These are phyloP conservation scores for Mycalesis mineus DNA, from an alignment of 2,888 invertebrate species.

Conservation along the genomic window DNA sequence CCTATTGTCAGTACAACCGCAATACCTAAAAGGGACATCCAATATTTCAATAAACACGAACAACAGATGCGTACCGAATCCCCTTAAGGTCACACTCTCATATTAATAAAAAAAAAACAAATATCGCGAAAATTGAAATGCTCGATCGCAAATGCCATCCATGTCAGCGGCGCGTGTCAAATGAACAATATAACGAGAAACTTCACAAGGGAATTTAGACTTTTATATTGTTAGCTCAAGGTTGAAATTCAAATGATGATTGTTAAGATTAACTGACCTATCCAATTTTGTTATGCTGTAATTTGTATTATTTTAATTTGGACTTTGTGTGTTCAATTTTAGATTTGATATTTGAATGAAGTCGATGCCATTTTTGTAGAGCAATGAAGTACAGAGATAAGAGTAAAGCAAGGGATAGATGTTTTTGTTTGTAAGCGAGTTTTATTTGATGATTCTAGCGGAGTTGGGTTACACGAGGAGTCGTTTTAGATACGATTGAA, in stretches of 20 bases:
- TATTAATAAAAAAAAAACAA: constrained; percentile 54
- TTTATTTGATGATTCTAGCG: not conserved
- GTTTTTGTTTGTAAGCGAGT: constrained; percentile 18
- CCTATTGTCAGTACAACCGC: constrained; percentile 25
- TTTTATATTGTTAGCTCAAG: constrained; percentile 26
- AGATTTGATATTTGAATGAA: constrained; percentile 6
- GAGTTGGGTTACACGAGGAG: not conserved
- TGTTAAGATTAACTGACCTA: constrained; percentile 18
- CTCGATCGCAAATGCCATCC: constrained; percentile 46
- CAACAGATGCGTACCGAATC: constrained; percentile 61
- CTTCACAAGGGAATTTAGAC: constrained; percentile 32
- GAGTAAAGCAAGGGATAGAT: constrained; percentile 17
- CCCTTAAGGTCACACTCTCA: constrained; percentile 51
- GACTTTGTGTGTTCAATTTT: not conserved
- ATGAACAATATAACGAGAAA: constrained; percentile 40
- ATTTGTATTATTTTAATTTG: not conserved
- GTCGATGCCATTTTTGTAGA: not conserved
- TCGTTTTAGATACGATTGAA: not conserved
- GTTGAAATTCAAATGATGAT: constrained; percentile 13
- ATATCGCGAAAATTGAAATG: constrained; percentile 56
- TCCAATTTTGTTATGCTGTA: constrained; percentile 18
- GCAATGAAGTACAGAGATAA: constrained; percentile 13
- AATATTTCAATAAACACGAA: constrained; percentile 45
- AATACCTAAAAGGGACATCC: constrained; percentile 34
- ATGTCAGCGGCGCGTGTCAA: constrained; percentile 48